Evolutionary conservation across 2,797 vertebrate genomes (phyloP).

Genomic region (Pseudomugil tenellus): DNA sequence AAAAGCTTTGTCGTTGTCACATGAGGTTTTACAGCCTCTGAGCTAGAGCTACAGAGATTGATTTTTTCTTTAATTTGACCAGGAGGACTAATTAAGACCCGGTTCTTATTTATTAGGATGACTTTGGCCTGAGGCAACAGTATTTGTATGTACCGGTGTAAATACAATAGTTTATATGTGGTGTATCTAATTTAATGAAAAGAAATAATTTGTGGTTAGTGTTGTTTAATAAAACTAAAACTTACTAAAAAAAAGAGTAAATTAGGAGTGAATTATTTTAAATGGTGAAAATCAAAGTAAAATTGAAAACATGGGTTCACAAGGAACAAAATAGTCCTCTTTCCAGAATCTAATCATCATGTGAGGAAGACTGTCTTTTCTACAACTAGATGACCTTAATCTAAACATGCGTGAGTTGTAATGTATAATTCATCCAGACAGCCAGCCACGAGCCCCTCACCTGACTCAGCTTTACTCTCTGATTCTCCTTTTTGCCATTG

Average conservation of each 20-base stretch:
- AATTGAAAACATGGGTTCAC: not conserved
- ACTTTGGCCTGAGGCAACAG: no score
- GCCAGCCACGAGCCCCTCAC: slow-evolving; percentile 41
- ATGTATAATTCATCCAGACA: slow-evolving; percentile 23
- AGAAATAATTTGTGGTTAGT: no score
- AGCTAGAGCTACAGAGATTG: no score
- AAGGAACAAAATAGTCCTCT: not conserved
- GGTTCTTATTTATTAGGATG: no score
- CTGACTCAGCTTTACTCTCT: slow-evolving; percentile 46
- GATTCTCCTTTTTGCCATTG: slow-evolving; percentile 42
- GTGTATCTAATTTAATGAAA: no score
- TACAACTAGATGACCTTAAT: not conserved
- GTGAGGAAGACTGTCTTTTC: fast-evolving
- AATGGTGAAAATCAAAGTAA: not conserved
- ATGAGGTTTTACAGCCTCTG: not conserved
- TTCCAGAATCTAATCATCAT: not conserved
- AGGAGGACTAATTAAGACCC: no score
- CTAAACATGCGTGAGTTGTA: not conserved
- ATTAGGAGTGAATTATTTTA: no score
- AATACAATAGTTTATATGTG: no score
- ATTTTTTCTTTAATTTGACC: no score
- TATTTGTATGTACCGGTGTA: no score
- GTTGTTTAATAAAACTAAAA: no score
- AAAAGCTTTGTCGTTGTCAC: not conserved
- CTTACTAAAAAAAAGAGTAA: no score